Base-by-base conservation (phyloP, 2,113 vertebrate genomes). In the Crotophaga sulcirostris region DNA sequence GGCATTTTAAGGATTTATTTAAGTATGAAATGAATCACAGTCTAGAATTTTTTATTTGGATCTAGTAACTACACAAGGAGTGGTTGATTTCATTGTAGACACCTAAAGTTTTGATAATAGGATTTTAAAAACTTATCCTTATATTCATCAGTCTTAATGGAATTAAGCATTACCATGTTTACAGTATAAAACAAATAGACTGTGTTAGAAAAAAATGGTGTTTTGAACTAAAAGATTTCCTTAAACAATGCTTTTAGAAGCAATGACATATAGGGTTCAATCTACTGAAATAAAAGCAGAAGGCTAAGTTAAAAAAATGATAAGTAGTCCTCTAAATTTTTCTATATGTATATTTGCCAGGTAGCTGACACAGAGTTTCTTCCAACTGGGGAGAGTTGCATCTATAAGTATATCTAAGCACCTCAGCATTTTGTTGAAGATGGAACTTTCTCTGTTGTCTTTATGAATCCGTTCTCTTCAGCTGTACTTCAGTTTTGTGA, bases 1-100 rank as follows among this genome's bases (percentile, higher is more conserved):
- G 69, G 60, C 31, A 75, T 79, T 91, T 94, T 84, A 89, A 94
- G 21, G 36, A 59, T 79, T 29, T 64, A 9, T 75, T 93, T 82
- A 91, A 87, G 17, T 1, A 2, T 63, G 17, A 82, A 78, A 82
- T 82, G 17, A 87, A 87, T 72, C 38, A 72, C 12, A 87, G 64
- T 1, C 11, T 54, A 55, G 14, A 80, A 5, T 69, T 77, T 28
- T 69, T 80, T 54, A 18, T 67, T 84, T 89, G 33, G 68, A n/a
- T n/a, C 17, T 29, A 72, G 15, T 54, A 78, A 47, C 34, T 21
- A 10, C 21, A 49, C 7, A 76, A 4, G 44, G 14, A 75, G 31
- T 68, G 26, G 12, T 49, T 64, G 75, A 85, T 58, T 67, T 45
- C 74, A 20, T 33, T 72, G 10, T 24, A 84, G 36, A 36, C 10